These are phyloP conservation scores for Zosterops borbonicus DNA, from an alignment of 2,113 vertebrate species.

Conservation along the genomic window DNA sequence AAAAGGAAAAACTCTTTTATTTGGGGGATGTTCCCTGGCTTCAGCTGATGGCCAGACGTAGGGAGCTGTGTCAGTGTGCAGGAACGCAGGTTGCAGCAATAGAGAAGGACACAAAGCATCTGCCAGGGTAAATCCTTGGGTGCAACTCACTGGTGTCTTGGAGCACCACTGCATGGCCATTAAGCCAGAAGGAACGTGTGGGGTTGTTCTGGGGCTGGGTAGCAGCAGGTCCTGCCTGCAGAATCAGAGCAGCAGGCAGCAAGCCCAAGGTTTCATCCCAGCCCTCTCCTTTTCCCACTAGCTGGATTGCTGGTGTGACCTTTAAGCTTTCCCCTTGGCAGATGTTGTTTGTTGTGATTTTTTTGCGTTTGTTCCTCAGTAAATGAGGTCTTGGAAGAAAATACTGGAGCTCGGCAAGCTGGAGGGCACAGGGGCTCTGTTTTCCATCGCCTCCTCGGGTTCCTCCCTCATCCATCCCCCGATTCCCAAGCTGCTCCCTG, in stretches of 20 bases:
- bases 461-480: not conserved
- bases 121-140: not conserved
- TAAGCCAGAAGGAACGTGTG: accelerated
- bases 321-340: constrained; percentile 21
- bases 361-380: not conserved
- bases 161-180: not conserved
- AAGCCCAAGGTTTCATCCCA: not conserved
- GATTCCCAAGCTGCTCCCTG: not conserved
- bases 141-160: not conserved
- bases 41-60: not conserved
- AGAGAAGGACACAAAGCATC: not conserved
- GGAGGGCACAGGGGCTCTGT: not conserved
- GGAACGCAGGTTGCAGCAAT: not conserved
- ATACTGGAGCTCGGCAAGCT: not conserved
- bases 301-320: not conserved
- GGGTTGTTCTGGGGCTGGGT: not conserved
- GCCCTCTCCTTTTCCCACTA: not conserved
- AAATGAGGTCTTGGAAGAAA: constrained; percentile 38
- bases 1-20: not conserved
- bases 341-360: constrained; percentile 42
- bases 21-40: not conserved
- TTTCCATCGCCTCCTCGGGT: not conserved
- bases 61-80: not conserved
- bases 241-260: not conserved
- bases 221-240: not conserved